Percentiles rank a stretch among this genome's conserved stretches.
phyloP scores from a whole-genome alignment of 2,113 vertebrate genomes.

The Chaetops frenatus region DNA sequence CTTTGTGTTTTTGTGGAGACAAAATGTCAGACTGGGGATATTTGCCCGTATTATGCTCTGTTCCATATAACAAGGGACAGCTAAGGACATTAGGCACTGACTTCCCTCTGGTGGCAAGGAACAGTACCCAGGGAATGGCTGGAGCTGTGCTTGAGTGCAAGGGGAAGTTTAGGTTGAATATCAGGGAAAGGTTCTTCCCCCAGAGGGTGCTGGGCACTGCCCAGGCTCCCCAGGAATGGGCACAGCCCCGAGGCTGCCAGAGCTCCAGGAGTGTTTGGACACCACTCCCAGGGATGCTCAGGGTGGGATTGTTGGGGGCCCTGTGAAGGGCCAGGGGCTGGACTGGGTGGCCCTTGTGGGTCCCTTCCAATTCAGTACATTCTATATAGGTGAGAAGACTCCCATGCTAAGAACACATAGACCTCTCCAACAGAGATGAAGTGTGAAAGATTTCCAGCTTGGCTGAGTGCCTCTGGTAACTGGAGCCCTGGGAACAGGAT shows the following conservation, averaged over 20 bases:
- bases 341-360: neutral
- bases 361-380: neutral
- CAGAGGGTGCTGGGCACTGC: neutral
- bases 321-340: neutral
- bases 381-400: neutral
- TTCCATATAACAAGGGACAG: neutral
- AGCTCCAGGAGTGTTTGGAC: neutral
- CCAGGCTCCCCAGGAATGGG: neutral
- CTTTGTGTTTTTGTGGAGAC: neutral
- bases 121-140: neutral
- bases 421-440: neutral
- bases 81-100: neutral
- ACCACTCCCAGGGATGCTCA: fast-evolving
- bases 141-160: too few relatives aligned
- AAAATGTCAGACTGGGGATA: neutral
- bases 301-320: neutral
- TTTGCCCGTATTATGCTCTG: neutral
- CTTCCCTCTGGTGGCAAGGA: neutral
- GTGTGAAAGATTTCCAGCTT: neutral
- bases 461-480: neutral
- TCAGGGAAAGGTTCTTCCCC: neutral
- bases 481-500: neutral
- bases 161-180: neutral
- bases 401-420: neutral
- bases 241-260: neutral